These are phyloP conservation scores for Panthera tigris DNA, from an alignment of 2,113 vertebrate species.

Conservation along the genomic window DNA sequence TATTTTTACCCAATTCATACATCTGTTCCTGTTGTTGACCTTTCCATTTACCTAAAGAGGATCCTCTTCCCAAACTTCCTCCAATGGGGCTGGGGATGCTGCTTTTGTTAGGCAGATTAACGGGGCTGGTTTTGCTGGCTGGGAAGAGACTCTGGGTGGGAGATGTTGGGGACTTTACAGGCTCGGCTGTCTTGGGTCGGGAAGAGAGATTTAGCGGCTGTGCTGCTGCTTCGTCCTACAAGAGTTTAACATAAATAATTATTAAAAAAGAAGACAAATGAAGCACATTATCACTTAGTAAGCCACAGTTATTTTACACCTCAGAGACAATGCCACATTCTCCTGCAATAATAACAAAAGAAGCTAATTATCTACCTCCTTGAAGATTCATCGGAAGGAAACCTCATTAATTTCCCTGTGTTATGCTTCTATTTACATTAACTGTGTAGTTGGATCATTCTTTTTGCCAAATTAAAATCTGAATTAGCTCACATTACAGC, in stretches of 20 bases:
- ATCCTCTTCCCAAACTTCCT: conserved; percentile 91
- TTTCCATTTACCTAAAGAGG: conserved; percentile 93
- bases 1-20: conserved; percentile 65
- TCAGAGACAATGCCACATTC: conserved; percentile 88
- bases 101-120: conserved; percentile 91
- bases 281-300: conserved; percentile 84
- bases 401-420: conserved; percentile 90
- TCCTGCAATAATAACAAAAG: conserved; percentile 88
- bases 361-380: conserved; percentile 90
- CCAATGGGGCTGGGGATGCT: conserved; percentile 93
- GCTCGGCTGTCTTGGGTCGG: conserved; percentile 95
- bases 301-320: conserved; percentile 87
- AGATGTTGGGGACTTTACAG: conserved; percentile 94
- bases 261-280: conserved; percentile 89
- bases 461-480: conserved; percentile 98
- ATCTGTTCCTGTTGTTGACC: conserved; percentile 53
- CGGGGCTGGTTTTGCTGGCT: conserved; percentile 94
- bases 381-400: conserved; percentile 86
- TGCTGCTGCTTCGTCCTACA: conserved; percentile 96
- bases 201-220: conserved; percentile 99
- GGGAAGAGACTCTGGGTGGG: conserved; percentile 95
- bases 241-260: conserved; percentile 86
- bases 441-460: conserved; percentile 91
- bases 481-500: conserved; percentile 95
- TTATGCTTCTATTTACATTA: conserved; percentile 93